A percentile compares a stretch with the other conserved stretches of the same genome.
Conservation (phyloP, 1,140 invertebrate species). For the Aethina tumida region DNA sequence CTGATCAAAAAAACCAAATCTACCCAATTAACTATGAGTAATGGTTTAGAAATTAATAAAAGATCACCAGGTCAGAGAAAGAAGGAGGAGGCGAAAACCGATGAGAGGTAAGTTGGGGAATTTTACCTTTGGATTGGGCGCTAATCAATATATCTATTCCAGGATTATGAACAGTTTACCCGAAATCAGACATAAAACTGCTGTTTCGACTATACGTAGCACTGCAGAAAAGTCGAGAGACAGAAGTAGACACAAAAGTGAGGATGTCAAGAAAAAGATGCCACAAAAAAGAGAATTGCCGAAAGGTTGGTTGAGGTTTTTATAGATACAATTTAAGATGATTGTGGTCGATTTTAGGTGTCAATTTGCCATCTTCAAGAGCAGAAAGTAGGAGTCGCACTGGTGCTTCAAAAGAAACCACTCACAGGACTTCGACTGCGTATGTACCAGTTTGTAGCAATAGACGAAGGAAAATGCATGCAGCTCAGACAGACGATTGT, state of each 20-base stretch:
- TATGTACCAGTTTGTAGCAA: constrained; percentile 35
- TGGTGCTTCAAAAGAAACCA: constrained; percentile 11
- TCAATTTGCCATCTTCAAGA: constrained; percentile 7
- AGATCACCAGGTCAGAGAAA: constrained; percentile 14
- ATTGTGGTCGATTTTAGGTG: constrained; percentile 3
- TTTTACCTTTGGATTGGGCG: constrained; percentile 4
- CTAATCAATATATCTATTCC: too few relatives aligned
- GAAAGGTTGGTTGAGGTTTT: constrained; percentile 17
- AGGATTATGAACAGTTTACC: constrained; percentile 25
- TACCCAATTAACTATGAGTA: constrained; percentile 23
- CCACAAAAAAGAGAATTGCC: constrained; percentile 18
- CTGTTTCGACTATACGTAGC: constrained; percentile 36
- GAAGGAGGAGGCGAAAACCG: constrained; percentile 16
- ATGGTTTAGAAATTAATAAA: constrained; percentile 28
- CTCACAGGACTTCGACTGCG: constrained; percentile 31
- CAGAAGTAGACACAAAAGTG: constrained; percentile 19
- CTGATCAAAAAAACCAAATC: constrained; percentile 29
- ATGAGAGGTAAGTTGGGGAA: constrained; percentile 17
- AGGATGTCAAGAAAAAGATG: constrained; percentile 22
- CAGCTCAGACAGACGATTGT: constrained; percentile 26
- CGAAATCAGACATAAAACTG: constrained; percentile 38
- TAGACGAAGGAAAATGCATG: constrained; percentile 27
- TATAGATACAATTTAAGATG: not conserved
- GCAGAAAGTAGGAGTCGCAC: constrained; percentile 3
- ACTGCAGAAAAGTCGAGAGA: constrained; percentile 33